Percentiles rank a stretch among this genome's conserved stretches.
Evolutionary conservation across 2,888 invertebrate species (phyloP).

Genomic region (Scaptomyza reducta): DNA sequence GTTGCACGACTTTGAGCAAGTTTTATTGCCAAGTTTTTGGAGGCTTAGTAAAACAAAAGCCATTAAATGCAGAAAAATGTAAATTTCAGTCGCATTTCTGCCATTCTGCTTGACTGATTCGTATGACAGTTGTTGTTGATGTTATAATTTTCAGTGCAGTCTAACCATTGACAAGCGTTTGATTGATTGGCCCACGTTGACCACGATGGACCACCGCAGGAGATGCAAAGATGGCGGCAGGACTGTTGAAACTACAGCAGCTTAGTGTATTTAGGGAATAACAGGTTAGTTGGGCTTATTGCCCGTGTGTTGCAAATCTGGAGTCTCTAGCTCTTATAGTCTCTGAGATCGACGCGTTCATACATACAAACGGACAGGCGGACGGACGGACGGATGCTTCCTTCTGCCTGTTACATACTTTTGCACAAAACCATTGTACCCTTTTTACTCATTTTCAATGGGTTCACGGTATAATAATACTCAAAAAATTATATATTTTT

Average conservation of each 20-base stretch:
- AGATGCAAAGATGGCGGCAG: background rate
- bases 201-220: constrained; percentile 1
- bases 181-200: constrained; percentile 48
- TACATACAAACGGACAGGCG: too few relatives aligned
- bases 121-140: constrained; percentile 23
- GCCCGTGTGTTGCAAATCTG: constrained; percentile 11
- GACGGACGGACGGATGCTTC: too few relatives aligned
- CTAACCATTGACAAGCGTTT: constrained; percentile 41
- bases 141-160: background rate
- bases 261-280: constrained; percentile 19
- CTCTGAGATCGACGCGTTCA: too few relatives aligned
- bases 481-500: too few relatives aligned
- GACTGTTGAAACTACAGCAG: constrained; percentile 1
- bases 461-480: too few relatives aligned
- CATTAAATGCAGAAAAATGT: constrained; percentile 43
- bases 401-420: too few relatives aligned
- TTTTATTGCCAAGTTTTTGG: constrained; percentile 45
- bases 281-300: constrained; percentile 19
- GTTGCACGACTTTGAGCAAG: constrained; percentile 18
- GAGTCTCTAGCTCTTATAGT: too few relatives aligned
- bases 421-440: too few relatives aligned
- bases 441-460: too few relatives aligned
- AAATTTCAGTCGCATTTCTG: constrained; percentile 40
- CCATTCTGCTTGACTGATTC: constrained; percentile 56
- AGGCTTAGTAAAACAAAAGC: constrained; percentile 22